Evolutionary conservation across 2,113 vertebrate genomes (phyloP), one percentile per base, ranked within the genome.

Genomic region (Ochotona princeps): DNA sequence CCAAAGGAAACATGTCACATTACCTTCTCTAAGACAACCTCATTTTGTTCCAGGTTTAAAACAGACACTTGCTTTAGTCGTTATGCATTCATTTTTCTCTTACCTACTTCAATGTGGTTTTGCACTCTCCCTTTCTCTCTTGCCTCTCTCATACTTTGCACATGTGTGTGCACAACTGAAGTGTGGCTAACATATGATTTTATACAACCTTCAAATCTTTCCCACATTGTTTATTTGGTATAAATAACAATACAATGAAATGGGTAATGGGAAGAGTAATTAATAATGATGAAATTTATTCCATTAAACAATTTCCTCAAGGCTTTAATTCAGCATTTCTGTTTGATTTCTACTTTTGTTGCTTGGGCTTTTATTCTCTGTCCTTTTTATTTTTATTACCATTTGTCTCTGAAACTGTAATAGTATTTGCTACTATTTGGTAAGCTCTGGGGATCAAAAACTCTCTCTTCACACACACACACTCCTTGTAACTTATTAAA

Each of bases 121-220:
- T 35, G n/a, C 60, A 75, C 73, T 74, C 2, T 66, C 12, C 66
- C 49, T 92, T 0, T 90, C 6, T 75, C 38, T 47, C 7, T 65
- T 0, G 49, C 4, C 38, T 57, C 51, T 79, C 2, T 49, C 3
- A 12, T 20, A 21, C 15, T 11, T 2, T 63, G 0, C n/a, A 4
- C 44, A 1, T 54, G 14, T 47, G 8, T 18, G 32, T 44, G 18
- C 7, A 66, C 5, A n/a, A 51, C 49, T 80, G 12, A 57, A 17
- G 54, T 57, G 10, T 60, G 5, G 23, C 76, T 82, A 84, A 88
- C 61, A 91, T 69, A 1, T 3, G 78, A 51, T 15, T 88, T 86
- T 61, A 82, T 23, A 81, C 74, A 69, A 92, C 15, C 4, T 8
- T 82, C 32, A 81, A 84, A 21, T 74, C 1, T 32, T 38, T 13